These are phyloP conservation scores for Drosophila lowei DNA, from an alignment of 1,140 invertebrate genomes.

Conservation along the genomic window DNA sequence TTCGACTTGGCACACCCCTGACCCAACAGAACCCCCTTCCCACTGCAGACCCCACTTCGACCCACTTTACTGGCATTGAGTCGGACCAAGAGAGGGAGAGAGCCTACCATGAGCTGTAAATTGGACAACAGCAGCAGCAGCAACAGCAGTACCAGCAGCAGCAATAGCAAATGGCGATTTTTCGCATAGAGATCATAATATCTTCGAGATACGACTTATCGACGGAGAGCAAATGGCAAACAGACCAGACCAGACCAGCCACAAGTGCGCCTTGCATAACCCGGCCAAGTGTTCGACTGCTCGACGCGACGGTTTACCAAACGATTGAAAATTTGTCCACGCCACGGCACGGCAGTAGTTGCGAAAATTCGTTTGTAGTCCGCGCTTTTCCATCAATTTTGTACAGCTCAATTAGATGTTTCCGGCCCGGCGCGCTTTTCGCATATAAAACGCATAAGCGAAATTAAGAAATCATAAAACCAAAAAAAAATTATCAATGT, in stretches of 20 bases:
- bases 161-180: slow-evolving; percentile 52
- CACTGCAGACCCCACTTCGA: slow-evolving; percentile 30
- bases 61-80: slow-evolving; percentile 75
- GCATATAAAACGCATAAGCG: slow-evolving; percentile 36
- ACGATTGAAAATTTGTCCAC: slow-evolving; percentile 29
- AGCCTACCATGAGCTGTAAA: slow-evolving; percentile 44
- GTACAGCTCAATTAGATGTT: slow-evolving; percentile 51
- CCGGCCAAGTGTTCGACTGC: slow-evolving; percentile 24
- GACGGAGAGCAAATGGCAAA: slow-evolving; percentile 38
- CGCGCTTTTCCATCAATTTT: slow-evolving; percentile 55
- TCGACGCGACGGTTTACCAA: slow-evolving; percentile 21
- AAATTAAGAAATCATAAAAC: slow-evolving; percentile 37
- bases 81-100: slow-evolving; percentile 21
- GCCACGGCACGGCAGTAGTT: not conserved
- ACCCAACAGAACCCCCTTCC: slow-evolving; percentile 13
- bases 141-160: slow-evolving; percentile 26
- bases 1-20: slow-evolving; percentile 73
- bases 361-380: slow-evolving; percentile 44
- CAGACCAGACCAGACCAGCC: slow-evolving; percentile 15
- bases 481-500: slow-evolving; percentile 26
- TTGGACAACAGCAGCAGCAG: slow-evolving; percentile 46
- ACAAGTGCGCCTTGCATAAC: slow-evolving; percentile 40
- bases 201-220: slow-evolving; percentile 60
- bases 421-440: slow-evolving; percentile 39
- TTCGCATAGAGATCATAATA: slow-evolving; percentile 80